A percentile compares a stretch with the other conserved stretches of the same genome.
phyloP scores from a whole-genome alignment of 2,113 vertebrate genomes.

The Psammodynastes pulverulentus region DNA sequence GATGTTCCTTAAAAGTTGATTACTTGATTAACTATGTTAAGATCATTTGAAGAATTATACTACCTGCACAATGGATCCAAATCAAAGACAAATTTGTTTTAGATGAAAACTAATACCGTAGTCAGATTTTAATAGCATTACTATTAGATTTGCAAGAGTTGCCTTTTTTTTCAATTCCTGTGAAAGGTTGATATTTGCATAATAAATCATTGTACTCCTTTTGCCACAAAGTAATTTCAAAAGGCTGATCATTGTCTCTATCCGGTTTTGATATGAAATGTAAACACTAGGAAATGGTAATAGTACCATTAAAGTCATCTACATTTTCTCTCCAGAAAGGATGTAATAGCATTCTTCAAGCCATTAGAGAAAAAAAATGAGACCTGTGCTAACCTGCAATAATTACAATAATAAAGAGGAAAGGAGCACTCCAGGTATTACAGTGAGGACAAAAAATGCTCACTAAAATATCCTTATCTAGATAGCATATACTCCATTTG shows the following conservation, averaged over 20 bases:
- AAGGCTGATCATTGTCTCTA: slow-evolving; percentile 44
- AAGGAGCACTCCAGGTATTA: slow-evolving; percentile 57
- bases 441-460: neutral
- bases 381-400: slow-evolving; percentile 57
- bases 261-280: slow-evolving; percentile 59
- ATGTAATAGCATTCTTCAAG: slow-evolving; percentile 51
- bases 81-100: neutral
- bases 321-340: slow-evolving; percentile 48
- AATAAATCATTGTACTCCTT: slow-evolving; percentile 49
- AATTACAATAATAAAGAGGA: slow-evolving; percentile 63
- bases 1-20: neutral
- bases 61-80: neutral
- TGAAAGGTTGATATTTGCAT: slow-evolving; percentile 55
- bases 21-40: neutral
- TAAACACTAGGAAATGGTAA: slow-evolving; percentile 57
- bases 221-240: slow-evolving; percentile 39
- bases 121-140: slow-evolving; percentile 28
- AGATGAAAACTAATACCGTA: neutral
- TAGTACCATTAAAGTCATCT: slow-evolving; percentile 53
- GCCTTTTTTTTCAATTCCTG: slow-evolving; percentile 48
- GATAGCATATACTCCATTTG: neutral
- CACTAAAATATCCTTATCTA: slow-evolving; percentile 53
- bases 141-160: slow-evolving; percentile 48
- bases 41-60: neutral
- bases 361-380: slow-evolving; percentile 55